Conservation (phyloP, 2,113 vertebrate genomes). For the Menura novaehollandiae region DNA sequence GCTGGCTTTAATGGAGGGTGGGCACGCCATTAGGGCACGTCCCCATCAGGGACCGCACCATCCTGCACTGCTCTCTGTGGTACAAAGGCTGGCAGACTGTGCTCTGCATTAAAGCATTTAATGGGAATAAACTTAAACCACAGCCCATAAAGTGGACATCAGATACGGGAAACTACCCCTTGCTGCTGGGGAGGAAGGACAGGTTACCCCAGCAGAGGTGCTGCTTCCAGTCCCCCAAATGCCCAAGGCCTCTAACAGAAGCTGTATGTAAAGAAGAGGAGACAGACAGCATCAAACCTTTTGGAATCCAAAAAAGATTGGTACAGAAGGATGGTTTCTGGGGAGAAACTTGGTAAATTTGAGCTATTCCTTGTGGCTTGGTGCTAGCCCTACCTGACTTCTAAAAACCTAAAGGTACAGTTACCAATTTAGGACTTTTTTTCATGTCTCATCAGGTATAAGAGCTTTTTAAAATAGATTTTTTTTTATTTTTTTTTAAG, state of each 20-base stretch:
- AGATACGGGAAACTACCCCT: neutral
- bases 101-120: neutral
- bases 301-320: neutral
- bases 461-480: neutral
- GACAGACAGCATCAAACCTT: neutral
- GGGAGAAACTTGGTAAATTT: neutral
- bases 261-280: neutral
- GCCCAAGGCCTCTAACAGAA: neutral
- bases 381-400: neutral
- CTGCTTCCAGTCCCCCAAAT: neutral
- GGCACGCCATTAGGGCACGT: neutral
- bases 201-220: neutral
- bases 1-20: neutral
- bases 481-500: neutral
- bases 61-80: neutral
- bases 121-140: neutral
- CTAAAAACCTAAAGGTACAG: neutral
- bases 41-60: neutral
- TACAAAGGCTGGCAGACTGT: neutral
- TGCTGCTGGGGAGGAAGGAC: neutral
- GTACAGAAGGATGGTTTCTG: neutral
- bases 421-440: neutral
- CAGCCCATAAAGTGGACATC: neutral
- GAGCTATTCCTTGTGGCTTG: neutral
- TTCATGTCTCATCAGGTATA: neutral